Evolutionary conservation across 2,113 vertebrate species (phyloP), one percentile per base, ranked within the genome.

Genomic region (Megaleporinus macrocephalus): DNA sequence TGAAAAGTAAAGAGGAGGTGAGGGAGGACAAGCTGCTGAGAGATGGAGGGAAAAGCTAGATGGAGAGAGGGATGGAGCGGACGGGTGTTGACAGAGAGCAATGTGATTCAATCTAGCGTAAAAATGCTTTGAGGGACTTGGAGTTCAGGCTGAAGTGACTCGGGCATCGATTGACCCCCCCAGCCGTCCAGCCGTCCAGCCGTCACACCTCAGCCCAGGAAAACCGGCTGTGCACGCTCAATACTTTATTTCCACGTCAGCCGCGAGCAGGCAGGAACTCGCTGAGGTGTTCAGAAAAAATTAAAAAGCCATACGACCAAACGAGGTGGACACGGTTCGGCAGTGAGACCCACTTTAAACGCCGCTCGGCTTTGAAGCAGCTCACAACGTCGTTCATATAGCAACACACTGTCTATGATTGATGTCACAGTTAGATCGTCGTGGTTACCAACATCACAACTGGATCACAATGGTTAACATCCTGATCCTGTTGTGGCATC

Each of bases 81-180:
- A 70, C 41, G 36, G 78, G 76, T 82, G 85, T 82, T 83, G 90
- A 90, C 86, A 88, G 83, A 76, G 78, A 86, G 76, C 83, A 85
- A 89, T 87, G 84, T 86, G 90, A 93, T 90, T 90, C 90, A 83
- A 92, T 92, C 88, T 84, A 89, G 86, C 87, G 84, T 88, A 88
- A 91, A 93, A 92, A 91, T 87, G 88, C 90, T 90, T 88, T 91
- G 87, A 89, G 84, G 89, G 88, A 86, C 82, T 89, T 85, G 73
- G 84, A 74, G 86, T 82, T 88, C 81, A 90, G 90, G 88, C 88
- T 84, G 83, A 83, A 85, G 82, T 86, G 83, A 80, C 88, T 85
- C 78, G 13, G 88, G 81, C 90, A 93, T 92, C 89, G 90, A 92
- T 92, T 89, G 29, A 82, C 20, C 73, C 33, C 78, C 79, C 74